Base-by-base conservation (phyloP, 53 echinoderm and acorn worm species). In the Hippasteria phrygiana region DNA sequence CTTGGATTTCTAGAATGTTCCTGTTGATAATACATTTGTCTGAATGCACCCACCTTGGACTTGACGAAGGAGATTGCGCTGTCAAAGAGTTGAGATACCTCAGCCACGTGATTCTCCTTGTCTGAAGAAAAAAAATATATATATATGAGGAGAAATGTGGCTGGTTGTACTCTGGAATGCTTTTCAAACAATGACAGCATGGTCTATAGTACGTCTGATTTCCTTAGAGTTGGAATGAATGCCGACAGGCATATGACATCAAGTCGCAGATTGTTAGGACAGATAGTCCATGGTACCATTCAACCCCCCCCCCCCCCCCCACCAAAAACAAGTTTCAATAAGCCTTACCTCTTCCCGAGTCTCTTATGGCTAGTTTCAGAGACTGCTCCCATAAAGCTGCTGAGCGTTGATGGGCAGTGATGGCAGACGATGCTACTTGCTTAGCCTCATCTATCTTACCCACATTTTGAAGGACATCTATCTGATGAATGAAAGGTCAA, bases 401-500 rank as follows among this genome's bases (percentile, higher is more conserved):
- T 53, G 95, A 95, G 64, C 87, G 83, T 5, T 28, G 45, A 51
- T 95, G 95, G 26, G 74, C 77, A 43, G 76, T 67, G 10, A 92
- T 92, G n/a, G 95, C 95, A 51, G 41, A 86, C 27, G 88, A 34
- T 20, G 88, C 91, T 35, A 92, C 90, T 47, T 83, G 79, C 55
- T 87, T 89, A 9, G 97, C 97, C 54, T 95, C 72, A n/a, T 93
- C 93, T 5, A 91, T 31, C 55, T 67, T 46, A n/a, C 94, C 97
- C 27, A 92, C 22, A n/a, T 70, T 90, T 45, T 64, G 46, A 31
- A 95, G 88, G 3, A 92, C 69, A 13, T 67, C 71, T 74, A 92
- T 37, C 95, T 95, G 88, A 24, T 9, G 0, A 26, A 64, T 16
- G 13, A 55, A 35, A 42, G n/a, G n/a, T n/a, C 12, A 42, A 55